Conservation (phyloP, 1,140 invertebrate species). For the Pinna nobilis region DNA sequence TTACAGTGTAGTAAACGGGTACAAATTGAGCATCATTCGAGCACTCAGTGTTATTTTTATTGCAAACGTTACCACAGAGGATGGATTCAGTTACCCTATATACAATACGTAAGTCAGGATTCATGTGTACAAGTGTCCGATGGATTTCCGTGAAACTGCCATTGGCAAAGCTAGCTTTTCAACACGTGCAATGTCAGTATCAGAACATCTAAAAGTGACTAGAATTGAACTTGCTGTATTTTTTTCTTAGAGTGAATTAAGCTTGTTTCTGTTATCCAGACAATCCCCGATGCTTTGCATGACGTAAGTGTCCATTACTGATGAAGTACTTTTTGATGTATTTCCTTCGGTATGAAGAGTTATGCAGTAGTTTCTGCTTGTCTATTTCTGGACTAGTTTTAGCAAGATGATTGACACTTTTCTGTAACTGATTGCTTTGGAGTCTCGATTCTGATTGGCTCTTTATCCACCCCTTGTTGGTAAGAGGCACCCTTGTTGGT, state of each 20-base stretch:
- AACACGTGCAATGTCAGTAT: no score
- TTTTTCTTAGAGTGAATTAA: no score
- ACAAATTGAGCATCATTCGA: no score
- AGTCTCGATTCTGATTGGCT: not conserved
- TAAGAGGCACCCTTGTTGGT: not conserved
- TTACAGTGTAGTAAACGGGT: no score
- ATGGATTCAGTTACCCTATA: no score
- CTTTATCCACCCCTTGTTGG: not conserved
- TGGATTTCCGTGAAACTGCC: no score
- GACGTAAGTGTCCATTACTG: slow-evolving; percentile 41
- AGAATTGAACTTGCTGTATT: not conserved
- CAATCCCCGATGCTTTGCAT: slow-evolving; percentile 38
- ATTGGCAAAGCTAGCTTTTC: no score
- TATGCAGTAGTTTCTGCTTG: slow-evolving; percentile 3
- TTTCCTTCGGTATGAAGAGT: slow-evolving; percentile 17
- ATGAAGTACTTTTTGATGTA: slow-evolving; percentile 34
- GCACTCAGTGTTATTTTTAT: no score
- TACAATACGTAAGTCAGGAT: no score
- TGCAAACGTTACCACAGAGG: no score
- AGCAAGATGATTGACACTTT: not conserved
- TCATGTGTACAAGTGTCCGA: no score
- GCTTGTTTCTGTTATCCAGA: no score
- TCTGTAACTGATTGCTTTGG: not conserved
- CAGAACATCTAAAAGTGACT: not conserved
- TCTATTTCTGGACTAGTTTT: not conserved